Evolutionary conservation across 2,888 invertebrate genomes (phyloP), one percentile per base, ranked within the genome.

Genomic region (Alsophila aescularia): DNA sequence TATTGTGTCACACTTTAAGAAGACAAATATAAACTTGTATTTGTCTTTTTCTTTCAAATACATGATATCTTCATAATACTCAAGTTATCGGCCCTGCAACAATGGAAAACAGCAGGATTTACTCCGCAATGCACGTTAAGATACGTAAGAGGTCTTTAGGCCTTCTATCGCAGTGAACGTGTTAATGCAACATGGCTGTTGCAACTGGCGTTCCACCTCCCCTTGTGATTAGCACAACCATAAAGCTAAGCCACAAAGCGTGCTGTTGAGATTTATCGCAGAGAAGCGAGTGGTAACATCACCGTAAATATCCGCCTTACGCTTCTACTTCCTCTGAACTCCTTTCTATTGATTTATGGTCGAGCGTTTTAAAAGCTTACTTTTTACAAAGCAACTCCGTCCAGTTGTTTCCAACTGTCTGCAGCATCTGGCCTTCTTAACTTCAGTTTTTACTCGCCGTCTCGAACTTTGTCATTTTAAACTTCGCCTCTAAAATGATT

Each of bases 361-460:
- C 64, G 66, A 37, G 72, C 73, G 83, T 83, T 89, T 88, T 87
- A 87, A 88, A 87, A 87, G 86, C 83, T 77, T 85, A 87, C 85
- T 89, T 90, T 90, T 90, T 89, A 84, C 83, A 84, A 81, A 86
- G 79, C 83, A 80, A 83, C 82, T 79, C 74, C 70, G 73, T 72
- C 84, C 87, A 85, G 85, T 90, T 90, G 90, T 90, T 90, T 75
- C 82, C 82, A 89, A 90, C 88, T 89, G 90, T 87, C 85, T 80
- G 83, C 78, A 83, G 79, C 90, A 90, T 90, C 89, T 90, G 90
- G 86, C 75, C 54, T 81, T 80, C 86, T 85, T 84, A 77, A 77
- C 75, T 78, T 80, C 77, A 79, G 82, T 87, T 87, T 87, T 87
- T 83, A 84, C 78, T 78, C 73, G 31, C 24, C 74, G 62, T 75